These are phyloP conservation scores for Acheta domesticus DNA, from an alignment of 2,888 invertebrate species.

Conservation along the genomic window DNA sequence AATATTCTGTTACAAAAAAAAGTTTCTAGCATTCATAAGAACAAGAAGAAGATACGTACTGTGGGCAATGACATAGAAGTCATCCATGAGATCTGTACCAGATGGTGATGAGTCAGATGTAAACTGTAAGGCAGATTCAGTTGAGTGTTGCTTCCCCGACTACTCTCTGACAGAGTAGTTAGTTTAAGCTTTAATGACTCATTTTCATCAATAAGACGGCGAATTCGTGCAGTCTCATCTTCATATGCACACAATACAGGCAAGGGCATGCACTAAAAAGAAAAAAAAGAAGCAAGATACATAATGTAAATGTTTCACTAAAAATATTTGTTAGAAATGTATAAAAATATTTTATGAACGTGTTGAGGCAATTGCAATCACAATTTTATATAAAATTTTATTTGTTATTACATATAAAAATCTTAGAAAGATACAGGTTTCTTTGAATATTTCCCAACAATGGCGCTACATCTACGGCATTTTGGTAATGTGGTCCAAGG, in stretches of 20 bases:
- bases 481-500: no score
- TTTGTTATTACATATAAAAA: no score
- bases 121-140: not conserved
- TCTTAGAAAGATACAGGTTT: no score
- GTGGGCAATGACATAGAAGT: conserved; percentile 86
- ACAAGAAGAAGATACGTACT: conserved; percentile 54
- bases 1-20: no score
- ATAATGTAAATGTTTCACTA: conserved; percentile 4
- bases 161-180: conserved; percentile 51
- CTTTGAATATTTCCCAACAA: no score
- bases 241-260: conserved; percentile 83
- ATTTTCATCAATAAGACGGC: conserved; percentile 80
- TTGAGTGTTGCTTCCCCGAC: conserved; percentile 22
- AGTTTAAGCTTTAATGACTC: conserved; percentile 62
- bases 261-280: conserved; percentile 74
- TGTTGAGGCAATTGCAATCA: no score
- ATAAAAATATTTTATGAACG: not conserved
- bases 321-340: conserved; percentile 25
- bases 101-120: conserved; percentile 61
- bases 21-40: not conserved
- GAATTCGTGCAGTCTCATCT: conserved; percentile 76
- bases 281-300: conserved; percentile 33
- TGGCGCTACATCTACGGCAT: no score
- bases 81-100: conserved; percentile 73
- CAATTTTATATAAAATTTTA: no score